Evolutionary conservation across 2,797 vertebrate genomes (phyloP).

Genomic region (Coranthus polyacanthus): DNA sequence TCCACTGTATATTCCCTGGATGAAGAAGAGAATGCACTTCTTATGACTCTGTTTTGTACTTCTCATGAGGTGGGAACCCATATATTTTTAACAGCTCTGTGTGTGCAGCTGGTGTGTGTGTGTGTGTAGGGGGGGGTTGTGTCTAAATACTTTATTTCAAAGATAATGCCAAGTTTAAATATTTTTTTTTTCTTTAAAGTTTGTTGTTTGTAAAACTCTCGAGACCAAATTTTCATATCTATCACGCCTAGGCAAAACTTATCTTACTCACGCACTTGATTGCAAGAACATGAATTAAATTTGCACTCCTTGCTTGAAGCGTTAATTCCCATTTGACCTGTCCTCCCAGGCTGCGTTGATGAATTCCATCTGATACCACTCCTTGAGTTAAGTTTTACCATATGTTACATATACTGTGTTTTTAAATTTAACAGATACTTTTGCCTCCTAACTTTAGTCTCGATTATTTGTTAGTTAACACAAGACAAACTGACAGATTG

Average conservation of each 20-base stretch:
- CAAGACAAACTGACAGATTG: conserved; percentile 32
- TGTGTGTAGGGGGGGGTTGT: not conserved
- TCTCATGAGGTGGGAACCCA: conserved; percentile 17
- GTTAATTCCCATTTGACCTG: conserved; percentile 58
- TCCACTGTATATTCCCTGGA: conserved; percentile 17
- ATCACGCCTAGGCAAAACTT: conserved; percentile 32
- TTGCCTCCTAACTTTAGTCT: conserved; percentile 7
- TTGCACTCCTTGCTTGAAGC: conserved; percentile 29
- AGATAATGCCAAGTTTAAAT: conserved; percentile 15
- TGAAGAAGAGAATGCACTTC: conserved; percentile 15
- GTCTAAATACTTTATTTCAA: not conserved
- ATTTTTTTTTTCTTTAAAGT: conserved; percentile 22
- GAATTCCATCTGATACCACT: conserved; percentile 24
- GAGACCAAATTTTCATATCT: conserved; percentile 19
- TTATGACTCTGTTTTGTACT: conserved; percentile 27
- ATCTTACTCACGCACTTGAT: conserved; percentile 45
- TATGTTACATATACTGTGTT: conserved; percentile 30
- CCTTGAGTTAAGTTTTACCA: conserved; percentile 19
- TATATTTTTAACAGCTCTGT: conserved; percentile 47
- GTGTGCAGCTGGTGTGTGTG: too few species aligned
- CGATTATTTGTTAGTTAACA: conserved; percentile 37
- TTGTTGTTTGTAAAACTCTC: conserved; percentile 33
- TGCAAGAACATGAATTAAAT: conserved; percentile 54
- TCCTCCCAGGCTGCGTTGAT: conserved; percentile 34
- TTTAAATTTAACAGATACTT: conserved; percentile 13